These are phyloP conservation scores for Denticeps clupeoides DNA, from an alignment of 2,797 vertebrate genomes.

Conservation along the genomic window DNA sequence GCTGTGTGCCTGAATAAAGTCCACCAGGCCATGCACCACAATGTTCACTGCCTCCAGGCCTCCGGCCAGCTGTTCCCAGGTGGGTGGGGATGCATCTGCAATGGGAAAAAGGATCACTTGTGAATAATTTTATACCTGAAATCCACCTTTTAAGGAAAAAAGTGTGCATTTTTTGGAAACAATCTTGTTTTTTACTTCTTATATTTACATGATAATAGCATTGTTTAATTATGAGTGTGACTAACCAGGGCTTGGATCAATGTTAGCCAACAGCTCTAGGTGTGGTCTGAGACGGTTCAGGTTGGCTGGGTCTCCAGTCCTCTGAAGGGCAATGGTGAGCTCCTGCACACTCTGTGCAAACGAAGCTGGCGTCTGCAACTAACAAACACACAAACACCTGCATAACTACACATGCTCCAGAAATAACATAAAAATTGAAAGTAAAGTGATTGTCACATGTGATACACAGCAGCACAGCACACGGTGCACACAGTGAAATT, in stretches of 20 bases:
- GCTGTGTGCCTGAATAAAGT: slow-evolving; percentile 99
- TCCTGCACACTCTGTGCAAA: slow-evolving; percentile 99
- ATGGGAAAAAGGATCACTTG: too few species aligned
- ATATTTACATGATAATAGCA: too few species aligned
- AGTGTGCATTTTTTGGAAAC: too few species aligned
- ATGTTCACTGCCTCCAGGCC: slow-evolving; percentile 94
- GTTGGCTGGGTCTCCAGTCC: slow-evolving; percentile 97
- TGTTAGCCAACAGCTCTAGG: slow-evolving; percentile 90
- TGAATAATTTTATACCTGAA: too few species aligned
- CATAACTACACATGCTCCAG: too few species aligned
- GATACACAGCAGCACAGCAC: too few species aligned
- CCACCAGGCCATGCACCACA: slow-evolving; percentile 94
- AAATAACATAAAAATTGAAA: too few species aligned
- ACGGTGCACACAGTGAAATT: too few species aligned
- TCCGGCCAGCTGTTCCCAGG: slow-evolving; percentile 95
- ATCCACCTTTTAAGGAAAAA: too few species aligned
- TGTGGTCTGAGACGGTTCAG: slow-evolving; percentile 92
- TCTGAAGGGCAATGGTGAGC: slow-evolving; percentile 93
- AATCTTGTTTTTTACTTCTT: neutral
- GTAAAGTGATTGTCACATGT: too few species aligned
- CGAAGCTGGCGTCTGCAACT: slow-evolving; percentile 98
- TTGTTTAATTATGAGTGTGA: slow-evolving; percentile 37
- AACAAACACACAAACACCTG: slow-evolving; percentile 15
- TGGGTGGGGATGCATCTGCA: slow-evolving; percentile 88
- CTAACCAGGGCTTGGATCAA: slow-evolving; percentile 95